Evolutionary conservation across 2,797 vertebrate species (phyloP), one percentile per base, ranked within the genome.

Genomic region (Anguilla megastoma): DNA sequence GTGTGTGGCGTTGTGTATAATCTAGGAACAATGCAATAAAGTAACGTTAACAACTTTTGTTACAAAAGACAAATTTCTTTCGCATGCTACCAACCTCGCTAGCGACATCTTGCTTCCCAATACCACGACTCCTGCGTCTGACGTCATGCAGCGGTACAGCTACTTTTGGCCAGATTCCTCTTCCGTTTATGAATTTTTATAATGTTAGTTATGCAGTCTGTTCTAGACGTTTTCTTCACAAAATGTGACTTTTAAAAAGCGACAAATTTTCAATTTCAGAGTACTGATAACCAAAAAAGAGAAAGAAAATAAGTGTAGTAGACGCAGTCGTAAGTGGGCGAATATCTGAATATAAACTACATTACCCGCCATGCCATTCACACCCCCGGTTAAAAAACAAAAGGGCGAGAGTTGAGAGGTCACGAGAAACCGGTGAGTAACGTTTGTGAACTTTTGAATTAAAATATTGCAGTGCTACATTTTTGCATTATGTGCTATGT

Each of bases 31-130:
- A 52, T 71, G 69, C 21, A 2, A 36, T 69, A 8, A 9, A 83
- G n/a, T 69, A 45, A 63, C 16, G 21, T 18, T 5, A 24, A n/a
- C 30, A 21, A 33, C 50, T 76, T 27, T 58, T 30, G 18, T 24
- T 56, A 85, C 24, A 56, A 85, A 58, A 84, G 10, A 85, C 24
- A 24, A 8, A 14, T 30, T 58, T 56, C 14, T 9, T 7, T 33
- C 66, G 50, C 2, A 87, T 50, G 2, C 18, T 0, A 87, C 95
- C 94, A 88, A 96, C 96, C 93, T 95, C 87, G 94, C 24, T 10
- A 97, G 89, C 89, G 96, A 94, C 96, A 97, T 97, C 45, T 93
- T 30, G 93, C 69, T 92, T 89, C 79, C 79, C 79, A 48, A 5
- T 50, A 50, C 79, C 3, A 82, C 45, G 93, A 92, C 90, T 90